A percentile compares a stretch with the other conserved stretches of the same genome.
Evolutionary conservation across 1,140 invertebrate species (phyloP).

Genomic region (Trichomalopsis sarcophagae): DNA sequence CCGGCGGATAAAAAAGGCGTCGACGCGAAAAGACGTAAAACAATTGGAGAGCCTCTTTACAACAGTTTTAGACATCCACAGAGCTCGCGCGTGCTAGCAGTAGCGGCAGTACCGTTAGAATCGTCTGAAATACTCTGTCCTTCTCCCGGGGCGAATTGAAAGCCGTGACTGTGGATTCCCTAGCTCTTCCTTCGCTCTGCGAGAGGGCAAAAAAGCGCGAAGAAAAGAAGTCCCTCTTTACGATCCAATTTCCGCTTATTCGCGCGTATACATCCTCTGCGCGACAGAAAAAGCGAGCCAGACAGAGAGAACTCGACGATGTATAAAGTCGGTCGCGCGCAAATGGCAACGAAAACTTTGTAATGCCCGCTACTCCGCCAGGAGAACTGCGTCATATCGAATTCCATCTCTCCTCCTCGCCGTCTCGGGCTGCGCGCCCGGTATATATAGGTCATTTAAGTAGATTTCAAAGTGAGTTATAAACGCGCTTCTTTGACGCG

Average conservation of each 20-base stretch:
- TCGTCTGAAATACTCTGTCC: not conserved
- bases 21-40: constrained; percentile 18
- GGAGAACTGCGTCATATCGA: constrained; percentile 42
- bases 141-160: constrained; percentile 27
- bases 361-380: constrained; percentile 23
- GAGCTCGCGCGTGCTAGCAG: not conserved
- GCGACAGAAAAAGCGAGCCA: not conserved
- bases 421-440: not conserved
- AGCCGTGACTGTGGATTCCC: constrained; percentile 30
- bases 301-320: constrained; percentile 5
- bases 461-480: constrained; percentile 46
- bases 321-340: constrained; percentile 42
- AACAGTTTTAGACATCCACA: constrained; percentile 36
- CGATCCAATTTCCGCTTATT: constrained; percentile 49
- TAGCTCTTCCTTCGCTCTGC: not conserved
- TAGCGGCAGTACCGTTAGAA: not conserved
- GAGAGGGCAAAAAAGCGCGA: not conserved
- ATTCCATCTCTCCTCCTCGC: constrained; percentile 35
- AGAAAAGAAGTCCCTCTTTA: constrained; percentile 38
- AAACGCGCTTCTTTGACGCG: constrained; percentile 15
- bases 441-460: constrained; percentile 36
- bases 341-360: constrained; percentile 49
- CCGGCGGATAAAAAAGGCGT: not conserved
- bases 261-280: constrained; percentile 27
- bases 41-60: constrained; percentile 39